Evolutionary conservation across 2,888 invertebrate genomes (phyloP).

Genomic region (Carpatolechia fugitivella): DNA sequence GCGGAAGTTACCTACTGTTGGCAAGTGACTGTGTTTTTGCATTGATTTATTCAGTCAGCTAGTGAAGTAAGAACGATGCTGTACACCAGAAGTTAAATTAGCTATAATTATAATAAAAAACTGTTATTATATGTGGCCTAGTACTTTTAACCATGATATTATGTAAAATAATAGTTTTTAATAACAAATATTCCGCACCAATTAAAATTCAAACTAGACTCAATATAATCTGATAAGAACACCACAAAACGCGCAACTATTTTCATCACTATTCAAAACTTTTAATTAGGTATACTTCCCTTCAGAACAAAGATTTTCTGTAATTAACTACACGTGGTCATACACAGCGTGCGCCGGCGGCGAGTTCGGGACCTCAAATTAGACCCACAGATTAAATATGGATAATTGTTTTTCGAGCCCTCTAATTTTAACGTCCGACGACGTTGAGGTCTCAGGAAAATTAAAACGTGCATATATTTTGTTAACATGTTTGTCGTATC

Average conservation of each 20-base stretch:
- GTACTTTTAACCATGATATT: no score
- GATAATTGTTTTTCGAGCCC: conserved; percentile 49
- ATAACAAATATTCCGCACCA: no score
- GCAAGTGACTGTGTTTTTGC: neutral
- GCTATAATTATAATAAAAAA: no score
- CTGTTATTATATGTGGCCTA: no score
- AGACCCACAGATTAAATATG: conserved; percentile 52
- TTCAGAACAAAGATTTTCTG: no score
- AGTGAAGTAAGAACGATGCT: no score
- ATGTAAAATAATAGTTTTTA: no score
- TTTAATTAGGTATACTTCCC: no score
- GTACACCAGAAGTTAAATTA: neutral
- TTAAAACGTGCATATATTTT: neutral
- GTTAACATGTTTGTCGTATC: neutral
- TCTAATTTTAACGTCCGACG: conserved; percentile 45
- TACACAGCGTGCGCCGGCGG: conserved; percentile 32
- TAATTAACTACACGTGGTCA: conserved; percentile 24
- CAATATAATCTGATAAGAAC: no score
- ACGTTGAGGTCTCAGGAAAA: neutral
- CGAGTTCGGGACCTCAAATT: conserved; percentile 39
- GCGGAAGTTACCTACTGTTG: neutral
- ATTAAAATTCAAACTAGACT: no score
- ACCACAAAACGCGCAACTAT: no score
- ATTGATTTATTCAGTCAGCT: neutral
- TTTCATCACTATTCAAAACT: no score